Evolutionary conservation across 2,888 invertebrate genomes (phyloP).

Genomic region (Dendrolimus pini): DNA sequence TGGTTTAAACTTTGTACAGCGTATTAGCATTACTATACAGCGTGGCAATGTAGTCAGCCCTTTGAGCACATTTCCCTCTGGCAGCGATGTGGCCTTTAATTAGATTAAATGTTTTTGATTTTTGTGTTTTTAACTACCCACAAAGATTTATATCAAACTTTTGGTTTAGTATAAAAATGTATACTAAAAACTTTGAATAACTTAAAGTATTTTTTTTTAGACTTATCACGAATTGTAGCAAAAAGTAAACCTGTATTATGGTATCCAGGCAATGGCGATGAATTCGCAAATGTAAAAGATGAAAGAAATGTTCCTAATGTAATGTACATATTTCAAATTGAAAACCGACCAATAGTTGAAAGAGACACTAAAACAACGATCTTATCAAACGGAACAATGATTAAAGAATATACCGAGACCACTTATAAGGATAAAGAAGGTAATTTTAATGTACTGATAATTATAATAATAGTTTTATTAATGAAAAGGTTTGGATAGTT

Average conservation of each 20-base stretch:
- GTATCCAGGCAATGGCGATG: not conserved
- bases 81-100: too few relatives aligned
- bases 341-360: slow-evolving; percentile 25
- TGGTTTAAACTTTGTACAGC: too few relatives aligned
- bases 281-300: not conserved
- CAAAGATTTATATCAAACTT: too few relatives aligned
- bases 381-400: slow-evolving; percentile 40
- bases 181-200: too few relatives aligned
- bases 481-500: too few relatives aligned
- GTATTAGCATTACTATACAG: too few relatives aligned
- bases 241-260: slow-evolving; percentile 3
- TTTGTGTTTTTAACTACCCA: too few relatives aligned
- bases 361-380: slow-evolving; percentile 31
- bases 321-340: slow-evolving; percentile 30
- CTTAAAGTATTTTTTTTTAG: not conserved
- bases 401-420: slow-evolving; percentile 30
- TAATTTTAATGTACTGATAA: slow-evolving; percentile 4
- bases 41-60: too few relatives aligned
- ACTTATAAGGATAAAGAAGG: slow-evolving; percentile 14
- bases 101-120: too few relatives aligned
- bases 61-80: too few relatives aligned
- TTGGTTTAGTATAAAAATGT: too few relatives aligned
- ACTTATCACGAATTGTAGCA: not conserved
- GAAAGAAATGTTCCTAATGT: slow-evolving; percentile 14
- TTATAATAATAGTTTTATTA: too few relatives aligned